These are phyloP conservation scores for Tadarida brasiliensis DNA, from an alignment of 2,797 vertebrate species.

Conservation along the genomic window DNA sequence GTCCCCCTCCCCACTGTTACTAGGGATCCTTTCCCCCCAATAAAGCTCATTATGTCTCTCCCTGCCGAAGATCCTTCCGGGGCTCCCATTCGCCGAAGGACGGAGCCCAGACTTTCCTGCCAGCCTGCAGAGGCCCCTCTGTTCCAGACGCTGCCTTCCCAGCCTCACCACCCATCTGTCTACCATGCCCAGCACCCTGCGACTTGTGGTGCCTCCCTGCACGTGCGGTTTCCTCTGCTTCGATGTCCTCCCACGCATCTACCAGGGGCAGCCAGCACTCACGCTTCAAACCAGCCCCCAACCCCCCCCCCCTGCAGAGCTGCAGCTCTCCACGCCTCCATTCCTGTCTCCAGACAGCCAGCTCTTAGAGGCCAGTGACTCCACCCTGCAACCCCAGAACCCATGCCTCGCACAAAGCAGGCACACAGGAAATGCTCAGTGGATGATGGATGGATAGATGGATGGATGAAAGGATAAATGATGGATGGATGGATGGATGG, in stretches of 20 bases:
- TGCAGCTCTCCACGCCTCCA: accelerated
- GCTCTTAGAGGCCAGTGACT: background rate
- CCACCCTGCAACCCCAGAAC: background rate
- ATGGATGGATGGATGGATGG: background rate
- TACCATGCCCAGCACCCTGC: accelerated
- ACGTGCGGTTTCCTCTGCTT: background rate
- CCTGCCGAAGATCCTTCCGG: background rate
- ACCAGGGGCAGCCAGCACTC: background rate
- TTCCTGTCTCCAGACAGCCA: background rate
- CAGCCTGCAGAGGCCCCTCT: background rate
- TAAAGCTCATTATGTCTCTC: background rate
- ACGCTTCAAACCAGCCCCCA: background rate
- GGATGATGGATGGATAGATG: background rate
- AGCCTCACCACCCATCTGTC: background rate
- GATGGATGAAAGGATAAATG: background rate
- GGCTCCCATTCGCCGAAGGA: background rate
- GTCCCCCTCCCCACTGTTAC: background rate
- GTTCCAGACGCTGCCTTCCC: background rate
- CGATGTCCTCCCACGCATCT: background rate
- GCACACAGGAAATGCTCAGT: background rate
- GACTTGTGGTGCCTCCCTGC: background rate
- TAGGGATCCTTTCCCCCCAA: background rate
- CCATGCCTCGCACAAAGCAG: background rate
- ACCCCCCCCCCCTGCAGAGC: too few relatives aligned
- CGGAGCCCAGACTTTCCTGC: background rate